Evolutionary conservation across 2,113 vertebrate species (phyloP), one percentile per base, ranked within the genome.

Genomic region (Oceanodroma tethys): DNA sequence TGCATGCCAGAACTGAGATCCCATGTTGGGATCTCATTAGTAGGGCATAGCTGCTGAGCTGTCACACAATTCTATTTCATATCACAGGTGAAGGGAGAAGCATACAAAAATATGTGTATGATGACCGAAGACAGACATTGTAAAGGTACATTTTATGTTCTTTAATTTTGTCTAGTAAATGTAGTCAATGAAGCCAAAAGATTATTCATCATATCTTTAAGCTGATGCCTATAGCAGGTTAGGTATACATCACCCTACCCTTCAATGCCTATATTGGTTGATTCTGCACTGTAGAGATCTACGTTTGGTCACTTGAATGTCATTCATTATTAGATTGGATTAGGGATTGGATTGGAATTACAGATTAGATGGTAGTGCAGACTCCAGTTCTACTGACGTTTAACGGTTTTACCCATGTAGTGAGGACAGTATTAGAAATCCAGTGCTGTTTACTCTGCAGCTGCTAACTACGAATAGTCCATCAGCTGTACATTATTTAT

Each of bases 271-370:
- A 2, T 10, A 18, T 18, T 55, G 38, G 42, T 13, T 8, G 32
- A 68, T 70, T 67, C 18, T 45, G 12, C 3, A 34, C 18, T 0
- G 0, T 0, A 56, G 19, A 53, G 17, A n/a, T 71, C 25, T 67
- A 21, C 2, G 11, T 55, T 71, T 81, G 36, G 19, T 47, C n/a
- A 38, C 11, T 23, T 16, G 4, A 74, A 38, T 63, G 42, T 38
- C 0, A 38, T 71, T 75, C 66, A 48, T 58, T 12, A 25, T 62
- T 32, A 13, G 29, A 68, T 86, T 86, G 20, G 7, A 45, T 52
- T 85, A 67, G 16, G 2, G 22, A 50, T 15, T 55, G 19, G 11
- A n/a, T 45, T 52, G 50, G 36, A 71, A 36, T 56, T 66, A 56
- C 5, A 45, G 38, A 50, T 74, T 32, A n/a, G 11, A 47, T 60